Conservation (phyloP, 2,797 vertebrate genomes). For the Lagodon rhomboides region DNA sequence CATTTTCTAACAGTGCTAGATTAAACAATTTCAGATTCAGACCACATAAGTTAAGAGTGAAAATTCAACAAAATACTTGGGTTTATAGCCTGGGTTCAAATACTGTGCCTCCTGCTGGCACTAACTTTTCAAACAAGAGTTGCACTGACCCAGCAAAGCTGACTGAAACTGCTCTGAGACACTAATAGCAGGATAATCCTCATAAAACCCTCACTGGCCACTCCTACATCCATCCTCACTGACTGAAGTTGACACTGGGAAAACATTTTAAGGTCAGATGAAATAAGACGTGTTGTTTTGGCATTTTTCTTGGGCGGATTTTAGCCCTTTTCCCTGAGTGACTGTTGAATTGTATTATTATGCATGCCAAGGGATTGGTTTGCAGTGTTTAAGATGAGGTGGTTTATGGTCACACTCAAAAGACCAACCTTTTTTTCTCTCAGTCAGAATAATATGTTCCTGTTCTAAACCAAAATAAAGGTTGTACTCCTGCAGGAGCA, state of each 20-base stretch:
- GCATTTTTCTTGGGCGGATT: slow-evolving; percentile 20
- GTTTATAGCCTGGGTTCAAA: not conserved
- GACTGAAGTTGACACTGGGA: slow-evolving; percentile 47
- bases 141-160: slow-evolving; percentile 46
- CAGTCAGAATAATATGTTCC: slow-evolving; percentile 18
- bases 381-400: slow-evolving; percentile 65
- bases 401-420: slow-evolving; percentile 50
- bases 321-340: slow-evolving; percentile 29
- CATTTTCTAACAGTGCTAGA: not conserved
- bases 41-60: not conserved
- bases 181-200: slow-evolving; percentile 30
- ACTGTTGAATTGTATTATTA: slow-evolving; percentile 52
- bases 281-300: slow-evolving; percentile 49
- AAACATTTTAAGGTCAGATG: slow-evolving; percentile 66
- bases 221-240: slow-evolving; percentile 11
- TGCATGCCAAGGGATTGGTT: slow-evolving; percentile 40
- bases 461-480: slow-evolving; percentile 27
- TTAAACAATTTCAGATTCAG: not conserved
- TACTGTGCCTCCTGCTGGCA: slow-evolving; percentile 6
- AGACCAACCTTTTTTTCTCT: slow-evolving; percentile 32
- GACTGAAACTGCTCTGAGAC: slow-evolving; percentile 16
- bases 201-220: not conserved
- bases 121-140: slow-evolving; percentile 23
- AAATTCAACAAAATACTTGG: not conserved
- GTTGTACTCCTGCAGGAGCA: slow-evolving; percentile 3